These are phyloP conservation scores for Trachelus tabidus DNA, from an alignment of 2,888 invertebrate species.

Conservation along the genomic window DNA sequence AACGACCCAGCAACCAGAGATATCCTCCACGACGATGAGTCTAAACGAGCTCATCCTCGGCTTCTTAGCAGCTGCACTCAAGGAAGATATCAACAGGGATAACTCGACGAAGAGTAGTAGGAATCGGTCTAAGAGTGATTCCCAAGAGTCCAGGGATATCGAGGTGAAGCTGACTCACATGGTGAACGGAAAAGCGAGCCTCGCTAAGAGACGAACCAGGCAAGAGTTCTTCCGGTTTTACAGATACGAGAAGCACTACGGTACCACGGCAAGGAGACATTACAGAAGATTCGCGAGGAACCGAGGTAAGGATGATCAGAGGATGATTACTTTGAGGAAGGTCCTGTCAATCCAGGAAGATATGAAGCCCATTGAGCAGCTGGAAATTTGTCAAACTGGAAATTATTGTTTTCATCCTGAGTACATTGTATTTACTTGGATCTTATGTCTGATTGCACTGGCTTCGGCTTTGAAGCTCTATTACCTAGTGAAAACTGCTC, in stretches of 20 bases:
- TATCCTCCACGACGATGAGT: slow-evolving; percentile 9
- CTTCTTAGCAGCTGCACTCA: slow-evolving; percentile 52
- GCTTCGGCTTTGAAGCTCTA: slow-evolving; percentile 93
- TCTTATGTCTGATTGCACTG: slow-evolving; percentile 89
- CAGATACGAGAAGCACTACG: slow-evolving; percentile 44
- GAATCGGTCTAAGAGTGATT: neutral
- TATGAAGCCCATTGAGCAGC: neutral
- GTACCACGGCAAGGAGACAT: slow-evolving; percentile 30
- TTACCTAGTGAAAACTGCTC: slow-evolving; percentile 84
- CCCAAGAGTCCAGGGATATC: slow-evolving; percentile 29
- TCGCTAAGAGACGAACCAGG: slow-evolving; percentile 30
- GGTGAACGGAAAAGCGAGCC: slow-evolving; percentile 26
- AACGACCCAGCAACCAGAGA: slow-evolving; percentile 25
- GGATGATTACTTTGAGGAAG: slow-evolving; percentile 20
- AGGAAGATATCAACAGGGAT: slow-evolving; percentile 33
- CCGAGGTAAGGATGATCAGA: slow-evolving; percentile 23
- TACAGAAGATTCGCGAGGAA: slow-evolving; percentile 29
- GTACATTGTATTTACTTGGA: slow-evolving; percentile 94
- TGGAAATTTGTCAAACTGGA: neutral
- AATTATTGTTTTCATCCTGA: slow-evolving; percentile 80
- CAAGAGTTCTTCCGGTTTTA: slow-evolving; percentile 47
- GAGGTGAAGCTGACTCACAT: slow-evolving; percentile 36
- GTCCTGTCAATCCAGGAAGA: slow-evolving; percentile 18
- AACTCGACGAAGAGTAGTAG: neutral
- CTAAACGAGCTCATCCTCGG: slow-evolving; percentile 51